Conservation (phyloP, 23 tunicate species). For the Styela plicata region DNA sequence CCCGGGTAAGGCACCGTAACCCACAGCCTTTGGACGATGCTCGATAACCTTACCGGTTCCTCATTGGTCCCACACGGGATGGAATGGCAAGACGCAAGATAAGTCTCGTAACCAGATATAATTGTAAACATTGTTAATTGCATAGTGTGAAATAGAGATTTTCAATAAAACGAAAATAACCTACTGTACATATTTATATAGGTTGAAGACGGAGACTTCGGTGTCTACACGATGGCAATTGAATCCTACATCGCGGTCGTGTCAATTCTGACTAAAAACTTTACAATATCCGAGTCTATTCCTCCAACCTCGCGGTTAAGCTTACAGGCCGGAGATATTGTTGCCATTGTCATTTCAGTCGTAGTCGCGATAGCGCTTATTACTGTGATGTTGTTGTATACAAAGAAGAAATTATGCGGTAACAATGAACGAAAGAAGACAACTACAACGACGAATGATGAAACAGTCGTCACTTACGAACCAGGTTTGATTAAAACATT, state of each 20-base stretch:
- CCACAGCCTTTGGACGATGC: no score
- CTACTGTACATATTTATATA: no score
- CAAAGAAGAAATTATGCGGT: neutral
- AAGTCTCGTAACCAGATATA: no score
- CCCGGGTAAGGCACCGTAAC: no score
- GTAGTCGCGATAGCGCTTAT: neutral
- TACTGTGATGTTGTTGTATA: neutral
- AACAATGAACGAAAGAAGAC: neutral
- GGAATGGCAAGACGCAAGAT: no score
- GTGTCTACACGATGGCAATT: neutral
- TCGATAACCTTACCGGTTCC: no score
- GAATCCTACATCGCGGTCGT: neutral
- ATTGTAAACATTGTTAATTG: no score
- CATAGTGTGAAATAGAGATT: no score
- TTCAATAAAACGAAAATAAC: no score
- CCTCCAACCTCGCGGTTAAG: no score
- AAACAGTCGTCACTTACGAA: neutral
- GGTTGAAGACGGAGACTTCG: neutral
- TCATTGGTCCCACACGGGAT: no score
- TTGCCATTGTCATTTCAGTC: neutral
- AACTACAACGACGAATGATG: neutral
- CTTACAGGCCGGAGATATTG: neutral
- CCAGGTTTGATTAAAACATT: no score
- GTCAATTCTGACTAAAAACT: neutral
- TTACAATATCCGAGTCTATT: neutral